Base-by-base conservation (phyloP, 2,888 invertebrate species). In the Drosophila bunnanda region DNA sequence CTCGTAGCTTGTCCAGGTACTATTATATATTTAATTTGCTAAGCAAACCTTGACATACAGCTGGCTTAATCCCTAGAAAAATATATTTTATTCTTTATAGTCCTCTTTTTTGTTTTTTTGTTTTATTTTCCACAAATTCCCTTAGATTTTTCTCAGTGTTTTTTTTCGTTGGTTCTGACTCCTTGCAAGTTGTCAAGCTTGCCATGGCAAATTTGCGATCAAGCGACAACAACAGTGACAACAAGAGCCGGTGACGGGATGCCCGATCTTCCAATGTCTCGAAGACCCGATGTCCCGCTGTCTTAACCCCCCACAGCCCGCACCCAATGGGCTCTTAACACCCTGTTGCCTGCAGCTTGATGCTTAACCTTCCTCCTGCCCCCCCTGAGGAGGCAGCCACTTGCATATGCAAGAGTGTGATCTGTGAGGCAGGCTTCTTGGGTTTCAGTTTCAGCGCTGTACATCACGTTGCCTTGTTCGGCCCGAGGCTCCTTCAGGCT, bases 191-290 rank as follows among this genome's bases (percentile, higher is more conserved):
- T 83, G 83, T 86, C 87, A 86, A 78, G 83, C 78, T 83, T 84
- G 84, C 83, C 87, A 84, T 72, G 84, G 83, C 84, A 83, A 83
- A 84, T 86, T 83, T 83, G 87, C 87, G 83, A 83, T 83, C 83
- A 83, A 83, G 83, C 83, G 83, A 83, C 83, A 83, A 83, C 83
- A 83, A 87, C 87, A 86, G 87, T 83, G 83, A 83, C 83, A 83
- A 83, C 83, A 83, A 87, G 87, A 82, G 84, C 78, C 80, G 67
- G 69, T 86, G 82, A 82, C 81, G 82, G 71, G 53, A 71, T 46
- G 71, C 64, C 71, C 55, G 48, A 46, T 68, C 30, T 30, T 36
- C 48, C 38, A 2, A 12, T 30, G 52, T 52, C 53, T 28, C 34
- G 13, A 15, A 46, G 32, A 22, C 50, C 64, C 59, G 20, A 44